phyloP scores from a whole-genome alignment of 2,113 vertebrate species.

The Tachycineta bicolor region DNA sequence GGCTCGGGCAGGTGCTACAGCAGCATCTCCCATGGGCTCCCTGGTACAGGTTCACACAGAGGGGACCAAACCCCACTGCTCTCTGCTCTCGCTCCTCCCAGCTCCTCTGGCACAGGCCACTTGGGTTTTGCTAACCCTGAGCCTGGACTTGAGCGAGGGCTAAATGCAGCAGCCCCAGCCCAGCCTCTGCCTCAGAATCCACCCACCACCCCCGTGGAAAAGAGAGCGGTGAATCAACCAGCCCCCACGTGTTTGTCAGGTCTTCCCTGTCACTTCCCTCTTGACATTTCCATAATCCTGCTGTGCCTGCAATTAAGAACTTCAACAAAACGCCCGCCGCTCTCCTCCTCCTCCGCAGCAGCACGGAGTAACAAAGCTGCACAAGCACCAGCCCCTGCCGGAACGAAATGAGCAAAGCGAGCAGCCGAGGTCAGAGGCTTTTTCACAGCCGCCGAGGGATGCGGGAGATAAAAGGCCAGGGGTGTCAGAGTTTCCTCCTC shows the following conservation, averaged over 20 bases:
- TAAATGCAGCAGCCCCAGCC: background rate
- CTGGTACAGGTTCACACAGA: rapidly evolving
- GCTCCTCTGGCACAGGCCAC: background rate
- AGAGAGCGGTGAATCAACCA: slow-evolving; percentile 10
- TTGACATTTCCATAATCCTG: slow-evolving; percentile 64
- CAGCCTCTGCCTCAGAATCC: rapidly evolving
- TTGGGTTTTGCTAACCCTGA: background rate
- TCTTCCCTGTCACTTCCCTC: slow-evolving; percentile 50
- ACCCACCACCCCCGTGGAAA: background rate
- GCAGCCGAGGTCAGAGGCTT: slow-evolving; percentile 31
- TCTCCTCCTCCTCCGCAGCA: slow-evolving; percentile 37
- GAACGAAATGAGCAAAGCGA: background rate
- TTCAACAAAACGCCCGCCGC: slow-evolving; percentile 59
- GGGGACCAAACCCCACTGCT: background rate
- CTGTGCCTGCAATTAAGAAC: slow-evolving; percentile 62
- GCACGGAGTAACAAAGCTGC: background rate
- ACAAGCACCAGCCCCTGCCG: slow-evolving; percentile 20
- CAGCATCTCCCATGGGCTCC: background rate
- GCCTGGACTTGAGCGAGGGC: background rate
- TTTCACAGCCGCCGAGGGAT: slow-evolving; percentile 36
- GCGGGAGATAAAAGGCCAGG: slow-evolving; percentile 33
- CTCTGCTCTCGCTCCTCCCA: background rate
- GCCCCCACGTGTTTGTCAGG: background rate
- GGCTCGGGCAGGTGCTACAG: rapidly evolving
- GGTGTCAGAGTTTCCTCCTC: slow-evolving; percentile 43